These are phyloP conservation scores for Nibea coibor DNA, from an alignment of 2,113 vertebrate species.

Conservation along the genomic window DNA sequence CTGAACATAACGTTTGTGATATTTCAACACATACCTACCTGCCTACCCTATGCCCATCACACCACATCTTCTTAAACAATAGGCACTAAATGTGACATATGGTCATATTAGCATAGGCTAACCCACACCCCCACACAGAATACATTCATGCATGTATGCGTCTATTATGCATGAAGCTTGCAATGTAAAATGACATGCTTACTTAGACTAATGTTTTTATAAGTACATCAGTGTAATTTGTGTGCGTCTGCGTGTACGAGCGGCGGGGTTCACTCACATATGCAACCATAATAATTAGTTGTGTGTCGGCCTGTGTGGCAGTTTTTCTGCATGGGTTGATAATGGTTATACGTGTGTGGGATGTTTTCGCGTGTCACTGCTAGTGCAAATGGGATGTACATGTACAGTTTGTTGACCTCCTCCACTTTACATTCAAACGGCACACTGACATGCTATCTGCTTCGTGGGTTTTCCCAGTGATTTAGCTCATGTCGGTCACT, in stretches of 20 bases:
- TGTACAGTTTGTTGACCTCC: not conserved
- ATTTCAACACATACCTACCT: not conserved
- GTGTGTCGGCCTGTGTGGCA: slow-evolving; percentile 9
- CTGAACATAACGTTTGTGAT: not conserved
- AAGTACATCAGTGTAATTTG: slow-evolving; percentile 40
- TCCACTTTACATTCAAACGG: slow-evolving; percentile 14
- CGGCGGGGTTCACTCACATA: slow-evolving; percentile 24
- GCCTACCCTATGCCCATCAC: not conserved
- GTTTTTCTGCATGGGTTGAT: slow-evolving; percentile 51
- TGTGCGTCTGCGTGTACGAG: not conserved
- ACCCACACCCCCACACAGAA: slow-evolving; percentile 41
- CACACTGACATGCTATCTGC: not conserved
- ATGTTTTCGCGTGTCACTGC: not conserved
- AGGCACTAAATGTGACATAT: slow-evolving; percentile 30
- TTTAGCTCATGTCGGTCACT: not conserved
- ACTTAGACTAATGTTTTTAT: slow-evolving; percentile 52
- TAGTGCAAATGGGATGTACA: slow-evolving; percentile 1
- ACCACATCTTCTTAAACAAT: not conserved
- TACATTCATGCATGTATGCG: slow-evolving; percentile 18
- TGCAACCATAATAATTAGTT: slow-evolving; percentile 60
- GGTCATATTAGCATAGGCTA: slow-evolving; percentile 34
- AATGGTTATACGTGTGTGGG: slow-evolving; percentile 17
- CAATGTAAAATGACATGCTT: slow-evolving; percentile 55
- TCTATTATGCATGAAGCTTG: slow-evolving; percentile 50
- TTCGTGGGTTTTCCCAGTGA: not conserved